phyloP scores from a whole-genome alignment of 2,888 invertebrate genomes.

The Campoletis raptor region DNA sequence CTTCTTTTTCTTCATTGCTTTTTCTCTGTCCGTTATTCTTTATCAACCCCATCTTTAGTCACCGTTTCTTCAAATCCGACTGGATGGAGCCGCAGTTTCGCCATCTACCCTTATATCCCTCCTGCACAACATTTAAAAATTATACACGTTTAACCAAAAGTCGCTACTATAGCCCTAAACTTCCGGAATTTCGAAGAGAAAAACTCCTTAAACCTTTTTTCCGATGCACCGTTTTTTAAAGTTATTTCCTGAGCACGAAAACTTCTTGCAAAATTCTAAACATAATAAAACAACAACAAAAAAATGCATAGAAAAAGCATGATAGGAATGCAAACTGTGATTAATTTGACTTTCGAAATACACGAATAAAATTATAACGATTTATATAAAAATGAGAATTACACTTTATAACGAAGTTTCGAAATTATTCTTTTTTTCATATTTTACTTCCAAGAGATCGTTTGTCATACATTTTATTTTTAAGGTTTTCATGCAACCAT shows the following conservation, averaged over 20 bases:
- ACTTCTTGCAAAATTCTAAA: too few relatives aligned
- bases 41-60: constrained; percentile 23
- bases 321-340: too few relatives aligned
- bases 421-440: neutral
- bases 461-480: too few relatives aligned
- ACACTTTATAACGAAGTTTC: neutral
- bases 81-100: constrained; percentile 10
- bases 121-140: neutral
- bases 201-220: neutral
- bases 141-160: neutral
- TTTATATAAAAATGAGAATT: too few relatives aligned
- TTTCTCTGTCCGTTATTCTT: neutral
- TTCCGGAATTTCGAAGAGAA: neutral
- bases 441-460: neutral
- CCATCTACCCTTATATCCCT: neutral
- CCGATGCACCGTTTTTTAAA: neutral
- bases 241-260: too few relatives aligned
- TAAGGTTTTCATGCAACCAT: neutral
- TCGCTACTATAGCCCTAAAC: neutral
- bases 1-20: neutral
- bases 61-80: constrained; percentile 19
- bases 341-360: too few relatives aligned
- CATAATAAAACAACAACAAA: too few relatives aligned
- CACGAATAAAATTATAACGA: too few relatives aligned
- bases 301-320: too few relatives aligned